These are phyloP conservation scores for Condylostylus longicornis DNA, from an alignment of 1,140 invertebrate genomes.

Conservation along the genomic window DNA sequence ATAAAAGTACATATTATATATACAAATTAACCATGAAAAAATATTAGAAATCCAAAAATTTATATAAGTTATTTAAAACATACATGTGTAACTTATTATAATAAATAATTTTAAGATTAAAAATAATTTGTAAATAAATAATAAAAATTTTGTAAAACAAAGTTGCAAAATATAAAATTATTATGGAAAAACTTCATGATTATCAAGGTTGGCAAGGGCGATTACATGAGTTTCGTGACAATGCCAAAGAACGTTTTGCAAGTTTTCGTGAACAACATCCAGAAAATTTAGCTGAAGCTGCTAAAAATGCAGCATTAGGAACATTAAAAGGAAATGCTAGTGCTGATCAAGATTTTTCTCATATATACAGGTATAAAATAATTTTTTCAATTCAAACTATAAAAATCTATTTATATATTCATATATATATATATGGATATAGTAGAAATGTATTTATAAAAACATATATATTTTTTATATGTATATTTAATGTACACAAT, in stretches of 20 bases:
- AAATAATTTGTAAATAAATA: background rate
- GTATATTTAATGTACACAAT: too few relatives aligned
- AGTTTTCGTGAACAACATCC: constrained; percentile 43
- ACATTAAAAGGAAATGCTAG: constrained; percentile 24
- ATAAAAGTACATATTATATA: too few relatives aligned
- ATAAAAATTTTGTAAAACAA: background rate
- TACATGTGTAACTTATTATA: too few relatives aligned
- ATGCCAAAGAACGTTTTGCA: constrained; percentile 41
- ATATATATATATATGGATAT: too few relatives aligned
- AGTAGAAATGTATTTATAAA: too few relatives aligned
- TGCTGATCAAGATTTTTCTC: constrained; percentile 47
- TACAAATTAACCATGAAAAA: too few relatives aligned
- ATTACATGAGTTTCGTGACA: constrained; percentile 48
- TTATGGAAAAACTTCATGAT: constrained; percentile 60
- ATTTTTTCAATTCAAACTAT: too few relatives aligned
- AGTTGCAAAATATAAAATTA: background rate
- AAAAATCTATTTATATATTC: too few relatives aligned
- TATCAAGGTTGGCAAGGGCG: constrained; percentile 60
- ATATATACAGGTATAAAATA: constrained; percentile 54
- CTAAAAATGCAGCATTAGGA: constrained; percentile 17
- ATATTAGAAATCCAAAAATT: too few relatives aligned
- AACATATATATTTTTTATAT: too few relatives aligned
- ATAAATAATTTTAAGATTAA: too few relatives aligned
- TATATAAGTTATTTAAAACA: too few relatives aligned
- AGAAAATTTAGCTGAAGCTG: constrained; percentile 31